Conservation (phyloP, 1,140 invertebrate genomes). For the Theocolax elegans region DNA sequence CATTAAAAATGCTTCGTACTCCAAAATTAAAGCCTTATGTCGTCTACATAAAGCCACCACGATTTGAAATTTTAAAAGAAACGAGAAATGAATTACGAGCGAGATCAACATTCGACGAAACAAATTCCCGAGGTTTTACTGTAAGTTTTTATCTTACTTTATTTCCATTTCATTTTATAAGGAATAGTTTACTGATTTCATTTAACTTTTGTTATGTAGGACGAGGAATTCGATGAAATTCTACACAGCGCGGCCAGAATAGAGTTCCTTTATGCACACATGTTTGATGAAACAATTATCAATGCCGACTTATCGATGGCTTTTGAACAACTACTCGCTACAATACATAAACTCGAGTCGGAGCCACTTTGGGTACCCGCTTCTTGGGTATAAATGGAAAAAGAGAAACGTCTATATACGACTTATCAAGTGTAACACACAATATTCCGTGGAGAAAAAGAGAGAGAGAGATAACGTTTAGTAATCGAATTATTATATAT, state of each 20-base stretch:
- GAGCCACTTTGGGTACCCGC: constrained; percentile 97
- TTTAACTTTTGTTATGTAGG: constrained; percentile 70
- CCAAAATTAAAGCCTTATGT: constrained; percentile 94
- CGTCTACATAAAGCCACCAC: constrained; percentile 92
- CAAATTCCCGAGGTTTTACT: constrained; percentile 88
- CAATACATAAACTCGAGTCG: constrained; percentile 87
- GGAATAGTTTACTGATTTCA: constrained; percentile 4
- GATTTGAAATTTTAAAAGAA: constrained; percentile 85
- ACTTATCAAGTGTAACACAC: not conserved
- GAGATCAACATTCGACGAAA: constrained; percentile 90
- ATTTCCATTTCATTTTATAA: constrained; percentile 14
- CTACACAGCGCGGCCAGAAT: constrained; percentile 88
- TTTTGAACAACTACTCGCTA: constrained; percentile 86
- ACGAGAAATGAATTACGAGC: constrained; percentile 84
- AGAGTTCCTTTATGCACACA: constrained; percentile 93
- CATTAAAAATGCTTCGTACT: constrained; percentile 90
- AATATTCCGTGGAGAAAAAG: not conserved
- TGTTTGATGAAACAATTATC: constrained; percentile 93
- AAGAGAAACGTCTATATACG: not conserved
- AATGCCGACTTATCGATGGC: constrained; percentile 90
- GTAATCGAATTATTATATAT: constrained; percentile 24
- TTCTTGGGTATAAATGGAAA: constrained; percentile 86
- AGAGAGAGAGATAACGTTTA: not conserved
- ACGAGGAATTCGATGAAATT: constrained; percentile 93
- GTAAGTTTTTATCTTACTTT: constrained; percentile 69